Evolutionary conservation across 2,888 invertebrate species (phyloP).

Genomic region (Tethea ocularis): DNA sequence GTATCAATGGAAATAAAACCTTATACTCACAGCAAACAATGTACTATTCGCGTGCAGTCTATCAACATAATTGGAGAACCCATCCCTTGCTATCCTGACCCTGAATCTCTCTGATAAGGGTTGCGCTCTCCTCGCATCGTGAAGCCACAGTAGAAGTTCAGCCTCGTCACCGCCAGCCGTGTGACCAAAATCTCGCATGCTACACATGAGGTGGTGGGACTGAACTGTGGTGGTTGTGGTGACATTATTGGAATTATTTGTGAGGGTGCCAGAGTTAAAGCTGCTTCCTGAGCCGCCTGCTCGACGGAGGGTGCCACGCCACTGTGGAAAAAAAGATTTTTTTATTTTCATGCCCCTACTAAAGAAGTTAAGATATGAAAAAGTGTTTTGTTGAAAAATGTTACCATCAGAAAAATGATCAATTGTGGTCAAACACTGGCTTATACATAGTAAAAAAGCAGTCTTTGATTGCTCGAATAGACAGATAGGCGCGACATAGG

Average conservation of each 20-base stretch:
- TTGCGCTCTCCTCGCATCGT: slow-evolving; percentile 90
- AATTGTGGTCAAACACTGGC: too few relatives aligned
- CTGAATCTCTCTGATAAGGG: slow-evolving; percentile 95
- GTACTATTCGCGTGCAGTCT: slow-evolving; percentile 94
- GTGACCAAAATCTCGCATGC: slow-evolving; percentile 92
- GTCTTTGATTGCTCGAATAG: background rate
- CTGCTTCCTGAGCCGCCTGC: slow-evolving; percentile 77
- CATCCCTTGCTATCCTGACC: slow-evolving; percentile 94
- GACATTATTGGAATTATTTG: slow-evolving; percentile 47
- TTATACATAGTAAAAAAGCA: too few relatives aligned
- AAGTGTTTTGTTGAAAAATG: too few relatives aligned
- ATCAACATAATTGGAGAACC: slow-evolving; percentile 94
- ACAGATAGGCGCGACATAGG: background rate
- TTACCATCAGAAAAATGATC: too few relatives aligned
- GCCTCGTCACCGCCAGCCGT: slow-evolving; percentile 95
- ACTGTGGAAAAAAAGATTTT: slow-evolving; percentile 52
- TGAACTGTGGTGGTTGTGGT: slow-evolving; percentile 55
- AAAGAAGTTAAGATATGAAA: too few relatives aligned
- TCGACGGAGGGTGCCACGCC: slow-evolving; percentile 76
- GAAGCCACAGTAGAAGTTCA: slow-evolving; percentile 93
- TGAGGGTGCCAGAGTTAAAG: slow-evolving; percentile 73
- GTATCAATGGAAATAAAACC: background rate
- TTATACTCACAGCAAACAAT: slow-evolving; percentile 88
- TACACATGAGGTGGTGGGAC: slow-evolving; percentile 89
- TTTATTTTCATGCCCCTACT: too few relatives aligned